Evolutionary conservation across 2,113 vertebrate genomes (phyloP), one percentile per base, ranked within the genome.

Genomic region (Saccopteryx leptura): DNA sequence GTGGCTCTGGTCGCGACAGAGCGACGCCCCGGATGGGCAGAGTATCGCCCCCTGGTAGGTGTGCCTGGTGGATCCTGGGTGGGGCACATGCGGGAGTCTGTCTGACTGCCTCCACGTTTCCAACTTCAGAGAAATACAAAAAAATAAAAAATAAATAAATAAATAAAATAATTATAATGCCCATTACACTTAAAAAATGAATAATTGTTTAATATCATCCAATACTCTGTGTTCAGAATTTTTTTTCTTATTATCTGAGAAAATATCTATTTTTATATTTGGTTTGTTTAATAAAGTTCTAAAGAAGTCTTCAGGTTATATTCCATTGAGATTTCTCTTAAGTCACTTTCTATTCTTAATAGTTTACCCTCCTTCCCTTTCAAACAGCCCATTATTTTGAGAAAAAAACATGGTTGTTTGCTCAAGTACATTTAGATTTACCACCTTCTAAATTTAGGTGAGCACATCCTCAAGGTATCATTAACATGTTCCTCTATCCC

Each of bases 271-370:
- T 24, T 74, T 75, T 65, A 50, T 31, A 75, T 24, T 71, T 81
- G 31, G 12, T 68, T 68, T 82, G 48, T 31, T 69, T 92, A 68
- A 76, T 79, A 23, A 66, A 23, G 33, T 95, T 95, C 79, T 89
- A 82, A 79, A 89, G 33, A 89, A 60, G 26, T 82, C 5, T 28
- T 91, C 63, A 68, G 72, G 15, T 79, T 75, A 61, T 12, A 71
- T 76, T 88, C 88, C 63, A 76, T 10, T 94, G 56, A 52, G 69
- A 78, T 19, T 93, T 89, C 75, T 75, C 46, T 63, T 66, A 80
- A 46, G 31, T 39, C 7, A 83, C 17, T 65, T 94, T 56, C 61
- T 66, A 92, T 84, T 95, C 66, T 58, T 87, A 83, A 76, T 33
- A 31, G 2, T 91, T 83, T 91, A 1, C 13, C 23, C 63, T 75